Conservation (phyloP, 1,140 invertebrate genomes). For the Neomicropteryx cornuta region DNA sequence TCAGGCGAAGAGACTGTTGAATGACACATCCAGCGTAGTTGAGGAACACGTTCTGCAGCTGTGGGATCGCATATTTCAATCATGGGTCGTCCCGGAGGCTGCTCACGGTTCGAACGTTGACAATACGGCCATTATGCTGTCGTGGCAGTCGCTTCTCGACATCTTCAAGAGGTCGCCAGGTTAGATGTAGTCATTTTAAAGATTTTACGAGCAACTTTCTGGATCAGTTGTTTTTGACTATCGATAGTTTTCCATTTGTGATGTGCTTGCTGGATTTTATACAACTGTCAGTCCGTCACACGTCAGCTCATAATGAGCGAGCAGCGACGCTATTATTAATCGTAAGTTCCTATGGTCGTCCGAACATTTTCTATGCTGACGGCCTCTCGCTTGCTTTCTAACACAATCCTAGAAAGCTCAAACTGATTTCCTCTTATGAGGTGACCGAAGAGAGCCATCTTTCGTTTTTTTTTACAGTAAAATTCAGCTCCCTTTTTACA, state of each 20-base stretch:
- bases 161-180: slow-evolving; percentile 61
- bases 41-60: slow-evolving; percentile 87
- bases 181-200: slow-evolving; percentile 18
- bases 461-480: no score
- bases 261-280: background rate
- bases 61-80: slow-evolving; percentile 87
- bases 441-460: no score
- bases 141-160: slow-evolving; percentile 62
- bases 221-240: background rate
- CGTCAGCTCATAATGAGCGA: no score
- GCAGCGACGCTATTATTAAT: no score
- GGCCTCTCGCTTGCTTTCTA: no score
- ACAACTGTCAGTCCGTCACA: no score
- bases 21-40: no score
- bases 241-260: background rate
- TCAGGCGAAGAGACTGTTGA: slow-evolving; percentile 64
- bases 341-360: no score
- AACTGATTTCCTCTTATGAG: no score
- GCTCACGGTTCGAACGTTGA: slow-evolving; percentile 56
- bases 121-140: slow-evolving; percentile 51
- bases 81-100: slow-evolving; percentile 61
- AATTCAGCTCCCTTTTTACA: no score
- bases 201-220: background rate
- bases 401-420: no score
- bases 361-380: no score